Evolutionary conservation across 2,113 vertebrate species (phyloP).

Genomic region (Beaufortia kweichowensis): DNA sequence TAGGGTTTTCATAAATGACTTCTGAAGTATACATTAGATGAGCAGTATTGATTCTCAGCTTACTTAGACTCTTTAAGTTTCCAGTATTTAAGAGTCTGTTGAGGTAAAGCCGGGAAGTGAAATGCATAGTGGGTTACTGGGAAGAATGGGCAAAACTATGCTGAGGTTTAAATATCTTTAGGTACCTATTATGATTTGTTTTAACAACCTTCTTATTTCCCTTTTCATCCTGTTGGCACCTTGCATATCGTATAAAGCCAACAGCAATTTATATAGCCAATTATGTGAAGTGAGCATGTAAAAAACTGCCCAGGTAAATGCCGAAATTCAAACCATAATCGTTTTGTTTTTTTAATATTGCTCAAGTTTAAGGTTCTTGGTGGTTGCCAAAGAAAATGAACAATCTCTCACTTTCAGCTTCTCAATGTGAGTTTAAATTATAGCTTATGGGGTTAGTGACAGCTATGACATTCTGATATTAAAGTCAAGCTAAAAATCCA

Average conservation of each 20-base stretch:
- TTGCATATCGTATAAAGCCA: constrained; percentile 5
- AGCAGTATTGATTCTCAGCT: constrained; percentile 49
- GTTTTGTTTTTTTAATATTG: not conserved
- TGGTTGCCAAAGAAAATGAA: constrained; percentile 4
- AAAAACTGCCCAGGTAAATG: constrained; percentile 7
- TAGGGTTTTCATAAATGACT: constrained; percentile 33
- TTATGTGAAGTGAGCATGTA: not conserved
- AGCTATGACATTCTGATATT: not conserved
- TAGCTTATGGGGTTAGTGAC: constrained; percentile 63
- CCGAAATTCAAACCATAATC: not conserved
- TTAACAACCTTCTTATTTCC: not conserved
- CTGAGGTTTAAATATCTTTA: constrained; percentile 34
- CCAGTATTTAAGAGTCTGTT: constrained; percentile 46
- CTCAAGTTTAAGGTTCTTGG: not conserved
- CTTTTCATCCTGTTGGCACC: not conserved
- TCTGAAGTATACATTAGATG: constrained; percentile 38
- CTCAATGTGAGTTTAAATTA: constrained; percentile 43
- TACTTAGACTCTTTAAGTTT: constrained; percentile 6
- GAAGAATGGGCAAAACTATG: constrained; percentile 59
- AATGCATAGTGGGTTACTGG: constrained; percentile 55
- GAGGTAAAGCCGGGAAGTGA: constrained; percentile 60
- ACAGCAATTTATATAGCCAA: not conserved
- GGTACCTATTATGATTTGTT: not conserved
- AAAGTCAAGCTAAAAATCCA: not conserved
- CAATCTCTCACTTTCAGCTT: not conserved